These are phyloP conservation scores for Apamea crenata DNA, from an alignment of 2,888 invertebrate genomes.

Conservation along the genomic window DNA sequence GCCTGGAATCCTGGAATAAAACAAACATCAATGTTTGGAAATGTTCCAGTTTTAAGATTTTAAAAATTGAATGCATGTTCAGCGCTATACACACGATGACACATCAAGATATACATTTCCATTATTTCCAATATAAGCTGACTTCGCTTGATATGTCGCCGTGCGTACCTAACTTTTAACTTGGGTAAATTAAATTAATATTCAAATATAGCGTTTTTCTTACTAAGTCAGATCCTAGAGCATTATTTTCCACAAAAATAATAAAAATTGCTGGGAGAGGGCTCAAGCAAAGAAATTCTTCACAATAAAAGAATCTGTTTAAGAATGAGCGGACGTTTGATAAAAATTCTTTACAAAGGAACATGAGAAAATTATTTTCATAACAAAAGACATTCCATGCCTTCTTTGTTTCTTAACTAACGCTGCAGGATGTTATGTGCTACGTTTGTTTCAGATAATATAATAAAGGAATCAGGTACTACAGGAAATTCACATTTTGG, in stretches of 20 bases:
- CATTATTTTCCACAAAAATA: not conserved
- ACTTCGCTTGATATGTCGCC: too few relatives aligned
- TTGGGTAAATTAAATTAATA: not conserved
- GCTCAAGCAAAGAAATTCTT: constrained; percentile 12
- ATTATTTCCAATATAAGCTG: too few relatives aligned
- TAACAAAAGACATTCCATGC: constrained; percentile 49
- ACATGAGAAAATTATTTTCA: constrained; percentile 55
- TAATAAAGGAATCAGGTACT: not conserved
- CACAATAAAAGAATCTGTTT: constrained; percentile 30
- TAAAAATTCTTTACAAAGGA: constrained; percentile 40
- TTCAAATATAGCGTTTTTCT: not conserved
- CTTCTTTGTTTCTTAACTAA: constrained; percentile 51
- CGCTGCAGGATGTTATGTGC: not conserved
- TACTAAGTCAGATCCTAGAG: not conserved
- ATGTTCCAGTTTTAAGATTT: not conserved
- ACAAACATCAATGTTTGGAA: not conserved
- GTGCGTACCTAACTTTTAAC: too few relatives aligned
- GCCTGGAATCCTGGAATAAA: not conserved
- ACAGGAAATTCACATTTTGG: not conserved
- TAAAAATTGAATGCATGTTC: not conserved
- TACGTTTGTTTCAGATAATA: not conserved
- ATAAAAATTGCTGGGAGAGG: not conserved
- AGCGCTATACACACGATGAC: not conserved
- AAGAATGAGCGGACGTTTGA: constrained; percentile 26
- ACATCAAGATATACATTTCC: too few relatives aligned